Evolutionary conservation across 2,888 invertebrate species (phyloP), one percentile per base, ranked within the genome.

Genomic region (Rotaria macrura): DNA sequence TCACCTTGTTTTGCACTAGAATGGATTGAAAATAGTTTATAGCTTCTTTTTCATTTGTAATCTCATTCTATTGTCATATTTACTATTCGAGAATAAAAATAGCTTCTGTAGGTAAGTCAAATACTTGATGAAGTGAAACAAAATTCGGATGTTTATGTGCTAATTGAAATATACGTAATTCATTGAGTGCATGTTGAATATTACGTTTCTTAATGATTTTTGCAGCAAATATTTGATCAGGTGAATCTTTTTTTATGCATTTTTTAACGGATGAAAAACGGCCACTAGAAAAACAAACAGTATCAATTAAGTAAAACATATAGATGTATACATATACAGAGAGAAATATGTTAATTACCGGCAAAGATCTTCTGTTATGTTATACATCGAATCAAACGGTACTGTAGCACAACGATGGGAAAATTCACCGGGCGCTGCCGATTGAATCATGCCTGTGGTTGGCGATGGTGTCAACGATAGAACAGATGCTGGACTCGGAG

Each of bases 161-260:
- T 79, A 79, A 43, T 43, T 79, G 43, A 12, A 79, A 43, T 25
- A 79, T 79, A 43, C 79, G 79, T 79, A 79, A 43, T 79, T 79
- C 79, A 79, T 79, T 79, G 9, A 79, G 79, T 43, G 79, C 79
- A 79, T 79, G 79, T 43, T 79, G 40, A 25, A 79, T 43, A 43
- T 79, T 43, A 79, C 96, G 94, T 91, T 95, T 94, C 88, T 96
- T 94, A 85, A 92, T 92, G 92, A 95, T 96, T 92, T 97, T 97
- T 87, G 97, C 97, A n/a, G 97, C 97, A 92, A 95, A 96, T 34
- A 52, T 84, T 84, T 49, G 38, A 90, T 95, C 94, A 89, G 94
- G 93, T 87, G 95, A 95, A 85, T 94, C 94, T 89, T 94, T 93
- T 91, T 94, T 93, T 92, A 79, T 14, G 43, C 79, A 79, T 79